Evolutionary conservation across 2,888 invertebrate genomes (phyloP), one percentile per base, ranked within the genome.

Genomic region (Dolomedes plantarius): DNA sequence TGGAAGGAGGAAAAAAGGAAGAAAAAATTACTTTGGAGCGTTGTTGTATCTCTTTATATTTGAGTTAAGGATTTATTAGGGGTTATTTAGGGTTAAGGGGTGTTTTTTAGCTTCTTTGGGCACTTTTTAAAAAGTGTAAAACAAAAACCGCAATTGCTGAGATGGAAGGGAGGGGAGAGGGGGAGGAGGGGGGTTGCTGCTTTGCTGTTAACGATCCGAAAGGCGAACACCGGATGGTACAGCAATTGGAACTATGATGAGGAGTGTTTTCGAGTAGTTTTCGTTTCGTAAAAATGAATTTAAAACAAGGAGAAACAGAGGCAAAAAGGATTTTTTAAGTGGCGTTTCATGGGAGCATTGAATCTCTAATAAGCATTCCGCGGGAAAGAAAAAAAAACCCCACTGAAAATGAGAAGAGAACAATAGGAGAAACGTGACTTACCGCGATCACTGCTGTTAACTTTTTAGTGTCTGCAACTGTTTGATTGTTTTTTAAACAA

Each of bases 1-100:
- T 62, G 13, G 65, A 32, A 62, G 78, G 77, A 68, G 31, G 50
- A 71, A 62, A 62, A 64, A 50, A 69, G n/a, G 28, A 41, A 11
- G 28, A 56, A 69, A 79, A 79, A 67, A 73, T 64, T 72, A 50
- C 67, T 80, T 72, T 39, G 56, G 36, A 72, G 36, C 77, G 73
- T 68, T 73, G 82, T 71, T 75, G 77, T 77, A 85, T 85, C 83
- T 85, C 77, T 85, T 85, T 85, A 85, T 85, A 85, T 85, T 85
- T 85, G 83, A 85, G 83, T 85, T 85, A 85, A 85, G 83, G 83
- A 85, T 85, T 85, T 85, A 85, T 85, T 85, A 85, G 67, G 83
- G 83, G 83, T 85, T 85, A 85, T 85, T 85, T 85, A 77, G 83
- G 83, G 83, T 78, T 83, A 68, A 75, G 56, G 56, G 31, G 39